Evolutionary conservation across 2,797 vertebrate genomes (phyloP), one percentile per base, ranked within the genome.

Genomic region (Falco rusticolus): DNA sequence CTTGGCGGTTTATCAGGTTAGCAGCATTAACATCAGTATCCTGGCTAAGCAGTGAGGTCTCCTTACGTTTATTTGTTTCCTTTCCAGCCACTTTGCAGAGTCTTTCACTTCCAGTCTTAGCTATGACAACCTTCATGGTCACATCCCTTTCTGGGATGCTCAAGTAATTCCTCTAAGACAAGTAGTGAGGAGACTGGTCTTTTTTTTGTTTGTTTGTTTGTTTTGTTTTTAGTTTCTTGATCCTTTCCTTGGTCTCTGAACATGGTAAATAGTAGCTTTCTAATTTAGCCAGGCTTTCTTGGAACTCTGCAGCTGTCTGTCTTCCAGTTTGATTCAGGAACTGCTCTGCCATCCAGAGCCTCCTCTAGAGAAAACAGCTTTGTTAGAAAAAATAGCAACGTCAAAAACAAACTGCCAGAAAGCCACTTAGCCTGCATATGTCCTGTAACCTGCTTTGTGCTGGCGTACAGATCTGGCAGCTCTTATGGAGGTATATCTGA

Each of bases 361-460:
- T 47, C 48, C 69, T 90, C 29, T 85, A 61, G 89, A 79, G 90
- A 89, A 88, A 83, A 29, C 20, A 78, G 8, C 25, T 90, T 87
- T 92, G n/a, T 68, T 91, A 80, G 66, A 83, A 91, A 79, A 65
- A 78, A 56, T 60, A 48, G 48, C 59, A 63, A 21, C 45, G 70
- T 63, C 37, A 69, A 57, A 82, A 71, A 13, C 37, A 66, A 94
- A 84, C 71, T 90, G 48, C 54, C 16, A 33, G n/a, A 87, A 94
- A 92, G 31, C 56, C 61, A 56, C 43, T 90, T 83, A 70, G 39
- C 39, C 47, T 85, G 39, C 11, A 2, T 81, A 24, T 89, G 43
- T 78, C 71, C 63, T 89, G 51, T 72, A 69, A 56, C 53, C 17
- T 87, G 31, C 28, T 89, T 63, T 80, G 43, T 64, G 65, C 34